Conservation (phyloP, 2,888 invertebrate genomes). For the Eretmocerus hayati region DNA sequence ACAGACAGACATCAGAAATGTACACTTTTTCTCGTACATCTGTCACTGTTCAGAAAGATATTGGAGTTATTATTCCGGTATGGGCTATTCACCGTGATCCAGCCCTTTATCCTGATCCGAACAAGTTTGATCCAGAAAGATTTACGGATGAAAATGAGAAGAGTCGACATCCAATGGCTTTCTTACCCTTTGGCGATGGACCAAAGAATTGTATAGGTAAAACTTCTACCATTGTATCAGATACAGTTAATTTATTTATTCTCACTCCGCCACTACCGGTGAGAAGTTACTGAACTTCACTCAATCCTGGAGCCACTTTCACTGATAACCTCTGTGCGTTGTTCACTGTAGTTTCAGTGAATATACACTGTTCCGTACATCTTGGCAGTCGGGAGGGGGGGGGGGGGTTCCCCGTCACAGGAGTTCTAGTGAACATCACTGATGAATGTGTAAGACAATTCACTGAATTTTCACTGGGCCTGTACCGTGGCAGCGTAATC, state of each 20-base stretch:
- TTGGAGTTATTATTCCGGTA: slow-evolving; percentile 19
- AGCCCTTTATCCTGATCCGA: slow-evolving; percentile 25
- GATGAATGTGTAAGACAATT: no score
- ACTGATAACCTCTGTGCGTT: no score
- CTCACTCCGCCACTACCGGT: no score
- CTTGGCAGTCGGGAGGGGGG: no score
- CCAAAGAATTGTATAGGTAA: slow-evolving; percentile 40
- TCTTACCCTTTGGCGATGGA: slow-evolving; percentile 37
- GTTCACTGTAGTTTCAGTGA: neutral
- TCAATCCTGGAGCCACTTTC: no score
- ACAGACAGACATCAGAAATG: slow-evolving; percentile 33
- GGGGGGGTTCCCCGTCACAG: no score
- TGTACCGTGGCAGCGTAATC: no score
- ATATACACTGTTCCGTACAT: neutral
- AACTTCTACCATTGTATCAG: neutral
- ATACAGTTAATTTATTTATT: no score
- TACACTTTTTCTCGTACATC: slow-evolving; percentile 30
- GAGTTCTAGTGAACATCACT: no score
- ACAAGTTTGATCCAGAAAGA: slow-evolving; percentile 30
- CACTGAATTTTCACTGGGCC: no score
- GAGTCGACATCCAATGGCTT: slow-evolving; percentile 24
- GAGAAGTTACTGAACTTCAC: no score
- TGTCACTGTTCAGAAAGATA: slow-evolving; percentile 26
- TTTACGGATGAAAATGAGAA: slow-evolving; percentile 26
- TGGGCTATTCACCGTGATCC: slow-evolving; percentile 25